Base-by-base conservation (phyloP, 1,140 invertebrate genomes). In the Spodoptera litura region DNA sequence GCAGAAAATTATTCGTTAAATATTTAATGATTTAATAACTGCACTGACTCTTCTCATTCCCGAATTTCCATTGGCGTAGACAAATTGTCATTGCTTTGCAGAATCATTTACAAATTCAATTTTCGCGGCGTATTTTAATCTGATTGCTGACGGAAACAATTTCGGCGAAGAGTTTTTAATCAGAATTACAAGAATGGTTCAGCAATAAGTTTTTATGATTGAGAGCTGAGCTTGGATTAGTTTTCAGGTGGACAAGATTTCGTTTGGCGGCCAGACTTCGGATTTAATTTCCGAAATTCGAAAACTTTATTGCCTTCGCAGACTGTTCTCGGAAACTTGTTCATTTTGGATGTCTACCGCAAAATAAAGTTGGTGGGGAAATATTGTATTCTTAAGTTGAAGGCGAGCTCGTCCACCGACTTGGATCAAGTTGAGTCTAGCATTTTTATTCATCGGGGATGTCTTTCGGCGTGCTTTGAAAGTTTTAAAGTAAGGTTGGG, bases 1-100 rank as follows among this genome's bases (percentile, higher is more conserved):
- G 76, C 66, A 64, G 77, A 78, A 78, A 81, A 81, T 81, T 68
- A 76, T 72, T 35, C 49, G 52, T 49, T 81, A 72, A 81, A 81
- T 78, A 79, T 71, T 81, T 79, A 79, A 81, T 79, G 58, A 75
- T 78, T 81, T 81, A 78, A 81, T 81, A 81, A 79, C 77, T 81
- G 77, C 72, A 79, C 27, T 71, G 25, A 78, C 20, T 78, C 75
- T 55, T 81, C 77, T 44, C 44, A 35, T 56, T 70, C 10, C 35
- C 58, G 71, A 73, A 81, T 20, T 73, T 58, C 70, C 71, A 56
- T 20, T 25, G n/a, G 12, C 62, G 49, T 64, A 73, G 73, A 72
- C 56, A 75, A 75, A 61, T 59, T 51, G 25, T 78, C 55, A 73
- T 77, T 72, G 59, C 52, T 61, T 62, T 56, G 31, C 62, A 55